These are phyloP conservation scores for Zosterops lateralis DNA, from an alignment of 2,113 vertebrate species.

Conservation along the genomic window DNA sequence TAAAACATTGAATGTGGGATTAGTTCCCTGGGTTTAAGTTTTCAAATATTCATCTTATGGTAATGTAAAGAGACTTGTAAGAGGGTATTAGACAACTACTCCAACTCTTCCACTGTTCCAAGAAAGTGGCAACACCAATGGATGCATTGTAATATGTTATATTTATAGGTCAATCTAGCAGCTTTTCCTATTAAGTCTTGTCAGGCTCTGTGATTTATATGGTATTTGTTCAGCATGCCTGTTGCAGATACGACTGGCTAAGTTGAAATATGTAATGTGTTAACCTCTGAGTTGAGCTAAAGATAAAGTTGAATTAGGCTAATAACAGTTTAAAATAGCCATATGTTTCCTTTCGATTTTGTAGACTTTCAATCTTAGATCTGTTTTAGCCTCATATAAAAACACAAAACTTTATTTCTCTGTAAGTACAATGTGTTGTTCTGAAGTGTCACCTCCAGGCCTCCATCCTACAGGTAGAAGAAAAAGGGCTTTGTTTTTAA, in stretches of 20 bases:
- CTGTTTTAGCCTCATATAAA: neutral
- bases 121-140: constrained; percentile 25
- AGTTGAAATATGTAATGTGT: constrained; percentile 41
- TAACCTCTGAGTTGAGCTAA: constrained; percentile 47
- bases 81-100: neutral
- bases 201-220: constrained; percentile 43
- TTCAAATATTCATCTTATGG: neutral
- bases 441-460: neutral
- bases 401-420: neutral
- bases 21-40: neutral
- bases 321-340: constrained; percentile 22
- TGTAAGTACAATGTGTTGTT: neutral
- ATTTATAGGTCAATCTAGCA: constrained; percentile 53
- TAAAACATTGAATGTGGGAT: neutral
- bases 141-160: neutral
- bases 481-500: neutral
- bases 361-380: neutral
- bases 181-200: constrained; percentile 49
- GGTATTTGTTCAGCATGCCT: constrained; percentile 39
- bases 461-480: neutral
- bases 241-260: constrained; percentile 17
- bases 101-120: neutral
- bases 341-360: constrained; percentile 39
- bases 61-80: neutral
- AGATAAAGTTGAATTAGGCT: constrained; percentile 43